Percentiles rank a stretch among this genome's conserved stretches.
Conservation (phyloP, 1,140 invertebrate genomes). For the Pseudomyrmex concolor region DNA sequence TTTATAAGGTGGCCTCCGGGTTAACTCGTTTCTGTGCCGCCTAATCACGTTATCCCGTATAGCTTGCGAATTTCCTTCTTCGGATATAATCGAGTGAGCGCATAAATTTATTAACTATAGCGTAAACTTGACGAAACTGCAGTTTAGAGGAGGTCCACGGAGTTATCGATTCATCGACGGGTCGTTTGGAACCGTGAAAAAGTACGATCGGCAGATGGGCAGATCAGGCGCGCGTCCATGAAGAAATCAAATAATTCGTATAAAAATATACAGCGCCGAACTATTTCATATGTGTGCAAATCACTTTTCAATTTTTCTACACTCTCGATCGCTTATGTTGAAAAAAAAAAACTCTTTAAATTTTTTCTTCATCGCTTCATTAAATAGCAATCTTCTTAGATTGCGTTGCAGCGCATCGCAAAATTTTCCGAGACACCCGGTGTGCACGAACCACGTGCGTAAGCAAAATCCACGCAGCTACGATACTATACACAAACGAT, state of each 20-base stretch:
- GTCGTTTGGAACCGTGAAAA: conserved; percentile 20
- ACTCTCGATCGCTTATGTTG: too few relatives aligned
- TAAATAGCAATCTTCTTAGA: too few relatives aligned
- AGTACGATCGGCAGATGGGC: neutral
- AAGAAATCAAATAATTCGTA: conserved; percentile 29
- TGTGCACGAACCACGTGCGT: neutral
- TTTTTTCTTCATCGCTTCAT: too few relatives aligned
- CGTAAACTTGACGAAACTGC: conserved; percentile 44
- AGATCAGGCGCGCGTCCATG: conserved; percentile 11
- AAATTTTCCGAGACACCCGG: neutral
- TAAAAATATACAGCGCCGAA: neutral
- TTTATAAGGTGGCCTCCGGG: conserved; percentile 30
- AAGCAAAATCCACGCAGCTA: neutral
- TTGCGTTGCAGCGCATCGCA: too few relatives aligned
- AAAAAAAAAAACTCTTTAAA: neutral
- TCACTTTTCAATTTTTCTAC: too few relatives aligned
- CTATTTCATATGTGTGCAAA: conserved; percentile 15
- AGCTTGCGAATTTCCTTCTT: conserved; percentile 50
- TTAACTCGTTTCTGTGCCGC: conserved; percentile 41
- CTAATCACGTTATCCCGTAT: conserved; percentile 38
- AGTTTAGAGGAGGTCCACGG: conserved; percentile 37
- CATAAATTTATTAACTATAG: conserved; percentile 45
- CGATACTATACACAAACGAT: neutral
- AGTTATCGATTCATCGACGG: conserved; percentile 35
- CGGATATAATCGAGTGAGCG: conserved; percentile 43